Conservation (phyloP, 2,113 vertebrate species). For the Sinocyclocheilus anophthalmus region DNA sequence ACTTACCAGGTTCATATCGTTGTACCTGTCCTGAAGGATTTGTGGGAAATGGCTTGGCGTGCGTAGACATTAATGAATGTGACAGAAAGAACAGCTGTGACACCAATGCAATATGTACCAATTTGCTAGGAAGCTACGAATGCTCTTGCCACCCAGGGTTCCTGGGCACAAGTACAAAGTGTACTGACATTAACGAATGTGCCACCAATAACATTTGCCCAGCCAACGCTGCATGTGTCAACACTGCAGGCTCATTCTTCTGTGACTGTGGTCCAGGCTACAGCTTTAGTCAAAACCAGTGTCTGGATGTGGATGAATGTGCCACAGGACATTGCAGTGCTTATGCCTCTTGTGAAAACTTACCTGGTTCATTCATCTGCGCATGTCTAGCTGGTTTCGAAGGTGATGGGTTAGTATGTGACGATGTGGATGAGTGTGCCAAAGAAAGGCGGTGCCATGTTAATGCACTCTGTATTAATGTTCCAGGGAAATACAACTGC, state of each 20-base stretch:
- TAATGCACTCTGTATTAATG: slow-evolving; percentile 73
- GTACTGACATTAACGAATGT: slow-evolving; percentile 79
- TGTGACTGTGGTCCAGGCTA: slow-evolving; percentile 79
- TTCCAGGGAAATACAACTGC: slow-evolving; percentile 76
- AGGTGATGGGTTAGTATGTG: slow-evolving; percentile 75
- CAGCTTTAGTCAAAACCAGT: slow-evolving; percentile 65
- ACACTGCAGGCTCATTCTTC: slow-evolving; percentile 74
- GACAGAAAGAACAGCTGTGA: slow-evolving; percentile 67
- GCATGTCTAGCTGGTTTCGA: slow-evolving; percentile 71
- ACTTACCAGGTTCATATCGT: slow-evolving; percentile 72
- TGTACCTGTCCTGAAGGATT: slow-evolving; percentile 77
- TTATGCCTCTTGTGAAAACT: slow-evolving; percentile 72
- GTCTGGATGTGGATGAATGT: slow-evolving; percentile 78
- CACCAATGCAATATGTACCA: slow-evolving; percentile 71
- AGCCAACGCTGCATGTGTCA: slow-evolving; percentile 69
- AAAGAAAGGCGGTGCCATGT: slow-evolving; percentile 67
- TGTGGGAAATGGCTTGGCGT: slow-evolving; percentile 75
- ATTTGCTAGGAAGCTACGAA: slow-evolving; percentile 75
- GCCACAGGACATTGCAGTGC: slow-evolving; percentile 65
- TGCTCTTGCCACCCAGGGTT: slow-evolving; percentile 77
- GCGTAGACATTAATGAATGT: slow-evolving; percentile 81
- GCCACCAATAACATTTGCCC: slow-evolving; percentile 66
- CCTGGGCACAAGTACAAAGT: slow-evolving; percentile 69
- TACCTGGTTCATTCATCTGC: slow-evolving; percentile 75
- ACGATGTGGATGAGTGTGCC: slow-evolving; percentile 76